phyloP scores from a whole-genome alignment of 2,888 invertebrate genomes.

The Dascillus cervinus region DNA sequence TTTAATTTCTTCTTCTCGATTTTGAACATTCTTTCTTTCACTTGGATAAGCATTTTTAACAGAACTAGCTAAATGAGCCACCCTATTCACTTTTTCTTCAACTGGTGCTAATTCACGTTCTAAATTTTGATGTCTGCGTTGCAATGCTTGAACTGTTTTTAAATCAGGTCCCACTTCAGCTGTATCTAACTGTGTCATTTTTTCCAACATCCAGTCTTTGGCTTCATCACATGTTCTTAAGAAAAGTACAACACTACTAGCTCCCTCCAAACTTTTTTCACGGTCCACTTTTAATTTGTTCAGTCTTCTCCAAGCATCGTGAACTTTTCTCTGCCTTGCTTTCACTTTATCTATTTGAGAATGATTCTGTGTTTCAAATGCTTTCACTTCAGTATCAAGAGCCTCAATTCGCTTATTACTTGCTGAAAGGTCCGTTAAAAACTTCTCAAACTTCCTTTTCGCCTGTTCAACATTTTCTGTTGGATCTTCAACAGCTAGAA shows the following conservation, averaged over 20 bases:
- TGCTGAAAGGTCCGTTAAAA: conserved; percentile 91
- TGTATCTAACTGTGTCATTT: conserved; percentile 81
- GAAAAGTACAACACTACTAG: conserved; percentile 82
- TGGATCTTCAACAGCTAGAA: conserved; percentile 74
- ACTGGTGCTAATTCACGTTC: conserved; percentile 93
- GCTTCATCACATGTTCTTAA: conserved; percentile 94
- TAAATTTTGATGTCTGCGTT: conserved; percentile 84
- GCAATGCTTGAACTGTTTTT: conserved; percentile 84
- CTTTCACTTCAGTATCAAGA: conserved; percentile 80
- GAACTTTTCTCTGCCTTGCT: conserved; percentile 71
- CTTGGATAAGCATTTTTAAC: conserved; percentile 90
- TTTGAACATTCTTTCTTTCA: conserved; percentile 78
- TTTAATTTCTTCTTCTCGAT: conserved; percentile 75
- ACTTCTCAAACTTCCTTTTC: conserved; percentile 93
- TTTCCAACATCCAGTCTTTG: conserved; percentile 95
- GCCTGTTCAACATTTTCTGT: conserved; percentile 87
- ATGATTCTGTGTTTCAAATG: conserved; percentile 77
- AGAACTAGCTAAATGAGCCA: conserved; percentile 80
- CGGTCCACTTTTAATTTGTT: conserved; percentile 81
- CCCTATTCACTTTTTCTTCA: conserved; percentile 85
- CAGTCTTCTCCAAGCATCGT: conserved; percentile 81
- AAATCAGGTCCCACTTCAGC: conserved; percentile 75
- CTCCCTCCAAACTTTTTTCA: conserved; percentile 80
- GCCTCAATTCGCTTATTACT: conserved; percentile 86
- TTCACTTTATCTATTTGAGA: conserved; percentile 76